phyloP scores from a whole-genome alignment of 2,113 vertebrate genomes.

The Pan paniscus region DNA sequence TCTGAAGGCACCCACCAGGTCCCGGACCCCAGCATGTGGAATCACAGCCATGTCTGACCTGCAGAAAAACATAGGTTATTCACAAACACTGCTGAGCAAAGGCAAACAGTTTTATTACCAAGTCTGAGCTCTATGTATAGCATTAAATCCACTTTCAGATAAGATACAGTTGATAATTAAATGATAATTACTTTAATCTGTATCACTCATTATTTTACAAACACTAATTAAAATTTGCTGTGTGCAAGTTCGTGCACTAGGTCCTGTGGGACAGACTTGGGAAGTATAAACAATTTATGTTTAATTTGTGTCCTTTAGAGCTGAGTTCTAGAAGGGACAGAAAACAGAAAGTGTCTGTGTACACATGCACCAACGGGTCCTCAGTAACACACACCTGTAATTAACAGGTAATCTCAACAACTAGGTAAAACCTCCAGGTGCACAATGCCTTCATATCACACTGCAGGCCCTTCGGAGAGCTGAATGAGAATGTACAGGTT shows the following conservation, averaged over 20 bases:
- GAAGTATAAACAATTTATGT: neutral
- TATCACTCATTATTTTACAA: constrained; percentile 5
- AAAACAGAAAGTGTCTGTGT: neutral
- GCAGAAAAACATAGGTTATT: constrained; percentile 47
- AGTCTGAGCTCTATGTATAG: neutral
- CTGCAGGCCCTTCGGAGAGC: neutral
- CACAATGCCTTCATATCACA: neutral
- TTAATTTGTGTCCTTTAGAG: neutral
- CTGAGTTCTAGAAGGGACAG: neutral
- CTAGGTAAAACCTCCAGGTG: neutral
- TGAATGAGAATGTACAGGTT: neutral
- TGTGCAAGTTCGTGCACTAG: neutral
- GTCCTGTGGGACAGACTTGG: neutral
- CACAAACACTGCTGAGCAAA: neutral
- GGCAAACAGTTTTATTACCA: neutral
- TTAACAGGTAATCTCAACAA: neutral
- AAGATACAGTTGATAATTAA: neutral
- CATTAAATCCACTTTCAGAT: neutral
- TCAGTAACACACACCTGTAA: neutral
- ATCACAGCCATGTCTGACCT: constrained; percentile 98
- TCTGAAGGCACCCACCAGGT: constrained; percentile 94
- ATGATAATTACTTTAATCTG: neutral
- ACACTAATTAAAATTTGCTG: constrained; percentile 17
- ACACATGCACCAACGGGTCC: neutral
- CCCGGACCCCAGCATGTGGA: constrained; percentile 94